Conservation (phyloP, 2,888 invertebrate genomes). For the Operophtera brumata region DNA sequence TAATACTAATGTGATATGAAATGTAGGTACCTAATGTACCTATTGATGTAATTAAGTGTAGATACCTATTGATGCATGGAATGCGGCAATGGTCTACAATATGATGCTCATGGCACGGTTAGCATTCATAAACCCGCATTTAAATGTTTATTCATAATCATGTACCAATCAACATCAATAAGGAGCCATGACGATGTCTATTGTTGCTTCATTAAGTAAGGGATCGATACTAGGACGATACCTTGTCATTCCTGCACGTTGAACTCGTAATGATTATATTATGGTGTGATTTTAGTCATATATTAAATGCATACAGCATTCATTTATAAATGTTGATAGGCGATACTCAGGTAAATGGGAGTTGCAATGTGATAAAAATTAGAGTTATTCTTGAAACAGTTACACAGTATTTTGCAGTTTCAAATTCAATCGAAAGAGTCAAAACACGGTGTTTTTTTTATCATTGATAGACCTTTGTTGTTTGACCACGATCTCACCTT, state of each 20-base stretch:
- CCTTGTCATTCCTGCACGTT: constrained; percentile 34
- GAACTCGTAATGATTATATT: constrained; percentile 5
- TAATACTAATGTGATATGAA: no score
- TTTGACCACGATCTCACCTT: no score
- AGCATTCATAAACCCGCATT: constrained; percentile 65
- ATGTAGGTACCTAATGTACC: constrained; percentile 31
- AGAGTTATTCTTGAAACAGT: no score
- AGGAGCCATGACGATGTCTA: constrained; percentile 41
- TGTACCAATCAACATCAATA: constrained; percentile 60
- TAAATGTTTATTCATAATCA: constrained; percentile 64
- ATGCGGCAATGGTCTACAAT: constrained; percentile 72
- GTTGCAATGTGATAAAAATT: no score
- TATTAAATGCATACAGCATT: neutral
- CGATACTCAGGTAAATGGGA: no score
- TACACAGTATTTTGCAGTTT: no score
- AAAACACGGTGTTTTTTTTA: no score
- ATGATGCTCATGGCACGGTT: constrained; percentile 57
- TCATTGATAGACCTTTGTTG: no score
- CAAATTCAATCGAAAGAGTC: no score
- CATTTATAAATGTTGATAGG: no score
- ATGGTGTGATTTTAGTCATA: neutral
- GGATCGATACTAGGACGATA: constrained; percentile 41
- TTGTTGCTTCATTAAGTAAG: constrained; percentile 43
- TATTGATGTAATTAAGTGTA: constrained; percentile 53
- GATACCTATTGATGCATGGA: constrained; percentile 48